These are phyloP conservation scores for Gobio occitaniae DNA, from an alignment of 2,797 vertebrate genomes.

Conservation along the genomic window DNA sequence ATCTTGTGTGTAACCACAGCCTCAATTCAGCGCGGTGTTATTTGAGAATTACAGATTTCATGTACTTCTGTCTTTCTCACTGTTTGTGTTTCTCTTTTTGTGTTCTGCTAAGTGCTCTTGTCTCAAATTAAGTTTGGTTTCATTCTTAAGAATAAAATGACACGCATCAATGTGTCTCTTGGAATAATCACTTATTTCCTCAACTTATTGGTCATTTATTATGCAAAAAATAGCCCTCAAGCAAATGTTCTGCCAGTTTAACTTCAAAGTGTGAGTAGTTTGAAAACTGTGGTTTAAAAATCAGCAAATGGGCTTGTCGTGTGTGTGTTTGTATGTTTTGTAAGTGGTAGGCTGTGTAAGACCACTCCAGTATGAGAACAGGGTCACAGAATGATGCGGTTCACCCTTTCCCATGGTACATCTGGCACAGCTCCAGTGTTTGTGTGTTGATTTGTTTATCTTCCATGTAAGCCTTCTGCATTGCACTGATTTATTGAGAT, in stretches of 20 bases:
- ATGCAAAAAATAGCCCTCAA: conserved; percentile 7
- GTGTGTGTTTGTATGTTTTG: conserved; percentile 28
- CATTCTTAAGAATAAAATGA: conserved; percentile 19
- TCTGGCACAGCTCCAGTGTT: conserved; percentile 59
- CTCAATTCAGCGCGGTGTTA: not conserved
- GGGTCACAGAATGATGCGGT: conserved; percentile 49
- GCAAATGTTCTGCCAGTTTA: not conserved
- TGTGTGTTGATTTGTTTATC: conserved; percentile 39
- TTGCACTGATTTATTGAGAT: conserved; percentile 29
- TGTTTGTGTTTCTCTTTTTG: conserved; percentile 1
- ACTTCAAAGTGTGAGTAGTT: not conserved
- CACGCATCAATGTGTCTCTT: not conserved
- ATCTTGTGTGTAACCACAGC: not conserved
- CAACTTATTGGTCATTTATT: not conserved
- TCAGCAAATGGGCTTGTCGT: not conserved
- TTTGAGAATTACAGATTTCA: not conserved
- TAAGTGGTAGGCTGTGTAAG: not conserved
- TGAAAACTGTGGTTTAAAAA: not conserved
- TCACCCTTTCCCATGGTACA: conserved; percentile 66
- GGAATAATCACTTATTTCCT: conserved; percentile 9
- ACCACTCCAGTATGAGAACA: conserved; percentile 58
- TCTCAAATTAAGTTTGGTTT: not conserved
- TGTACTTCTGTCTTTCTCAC: not conserved
- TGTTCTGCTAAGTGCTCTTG: conserved; percentile 10
- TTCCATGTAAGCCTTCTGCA: not conserved